Evolutionary conservation across 2,888 invertebrate species (phyloP), one percentile per base, ranked within the genome.

Genomic region (Mimas tiliae): DNA sequence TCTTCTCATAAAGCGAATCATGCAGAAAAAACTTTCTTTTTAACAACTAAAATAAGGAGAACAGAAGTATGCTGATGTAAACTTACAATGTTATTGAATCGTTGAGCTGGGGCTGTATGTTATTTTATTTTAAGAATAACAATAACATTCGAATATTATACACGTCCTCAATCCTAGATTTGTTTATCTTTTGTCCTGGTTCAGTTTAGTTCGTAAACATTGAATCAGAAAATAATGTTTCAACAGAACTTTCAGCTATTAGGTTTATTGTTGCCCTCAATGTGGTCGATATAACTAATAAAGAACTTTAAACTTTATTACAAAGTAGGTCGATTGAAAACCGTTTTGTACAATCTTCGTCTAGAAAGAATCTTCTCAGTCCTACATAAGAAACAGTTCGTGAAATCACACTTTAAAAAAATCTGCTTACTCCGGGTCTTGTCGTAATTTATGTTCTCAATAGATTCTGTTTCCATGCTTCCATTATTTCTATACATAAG

Each of bases 261-360:
- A 42, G 42, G 58, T 58, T 58, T 58, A 58, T 58, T 42, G 58
- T 42, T 58, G 42, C 38, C 58, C 58, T 58, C 58, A 58, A 42
- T 58, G 58, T 19, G 58, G 58, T 58, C 19, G 19, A 12, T 38
- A 19, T 38, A 38, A 42, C 11, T 6, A 58, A 16, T 58, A 19
- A 42, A 42, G 19, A 58, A 19, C 12, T 58, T 42, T 42, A 42
- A 19, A 42, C 58, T 58, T 12, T 58, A 58, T 19, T 19, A 42
- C 58, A 42, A 42, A 21, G 58, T 38, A 19, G 19, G 42, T 38
- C 38, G 58, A 58, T 58, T 19, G 55, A 55, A 55, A 55, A 55
- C 58, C n/a, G 42, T 19, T 19, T 19, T 42, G 42, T 21, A 38
- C 38, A 34, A 55, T 55, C 16, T 38, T 16, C 3, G 16, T 38